Conservation (phyloP, 1,140 invertebrate species). For the Bombus confusus region DNA sequence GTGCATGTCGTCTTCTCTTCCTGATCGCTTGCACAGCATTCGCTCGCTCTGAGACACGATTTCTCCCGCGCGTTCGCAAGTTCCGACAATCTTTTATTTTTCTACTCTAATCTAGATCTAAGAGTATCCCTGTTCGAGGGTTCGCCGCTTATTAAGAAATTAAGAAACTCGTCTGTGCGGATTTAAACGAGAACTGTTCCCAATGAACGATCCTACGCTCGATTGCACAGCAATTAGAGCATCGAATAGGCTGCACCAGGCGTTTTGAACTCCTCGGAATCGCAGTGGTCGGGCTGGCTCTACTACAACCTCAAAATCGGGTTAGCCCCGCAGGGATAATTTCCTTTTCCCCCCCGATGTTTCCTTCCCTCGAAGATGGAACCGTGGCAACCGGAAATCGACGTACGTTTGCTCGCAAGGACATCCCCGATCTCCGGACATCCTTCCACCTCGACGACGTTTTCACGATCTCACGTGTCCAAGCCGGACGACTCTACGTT, state of each 20-base stretch:
- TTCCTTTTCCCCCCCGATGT: neutral
- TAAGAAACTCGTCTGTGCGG: neutral
- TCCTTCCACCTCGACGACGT: slow-evolving; percentile 23
- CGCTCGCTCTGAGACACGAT: slow-evolving; percentile 1
- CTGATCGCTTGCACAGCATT: neutral
- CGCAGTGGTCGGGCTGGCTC: slow-evolving; percentile 22
- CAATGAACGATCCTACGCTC: neutral
- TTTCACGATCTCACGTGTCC: slow-evolving; percentile 45
- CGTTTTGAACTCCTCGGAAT: neutral
- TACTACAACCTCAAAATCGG: neutral
- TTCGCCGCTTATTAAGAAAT: neutral
- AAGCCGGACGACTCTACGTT: slow-evolving; percentile 39
- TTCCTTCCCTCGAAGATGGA: slow-evolving; percentile 27
- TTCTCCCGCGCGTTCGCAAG: neutral
- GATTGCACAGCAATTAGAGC: neutral
- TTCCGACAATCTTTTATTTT: slow-evolving; percentile 64
- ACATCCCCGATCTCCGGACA: slow-evolving; percentile 32
- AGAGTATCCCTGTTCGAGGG: neutral
- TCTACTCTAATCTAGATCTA: slow-evolving; percentile 44
- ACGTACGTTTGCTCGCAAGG: neutral
- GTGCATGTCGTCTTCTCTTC: slow-evolving; percentile 22
- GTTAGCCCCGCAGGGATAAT: slow-evolving; percentile 13
- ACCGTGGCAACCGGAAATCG: slow-evolving; percentile 34
- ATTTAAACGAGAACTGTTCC: neutral
- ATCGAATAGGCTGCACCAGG: neutral